phyloP scores from a whole-genome alignment of 2,113 vertebrate genomes.

The Poeciliopsis occidentalis region DNA sequence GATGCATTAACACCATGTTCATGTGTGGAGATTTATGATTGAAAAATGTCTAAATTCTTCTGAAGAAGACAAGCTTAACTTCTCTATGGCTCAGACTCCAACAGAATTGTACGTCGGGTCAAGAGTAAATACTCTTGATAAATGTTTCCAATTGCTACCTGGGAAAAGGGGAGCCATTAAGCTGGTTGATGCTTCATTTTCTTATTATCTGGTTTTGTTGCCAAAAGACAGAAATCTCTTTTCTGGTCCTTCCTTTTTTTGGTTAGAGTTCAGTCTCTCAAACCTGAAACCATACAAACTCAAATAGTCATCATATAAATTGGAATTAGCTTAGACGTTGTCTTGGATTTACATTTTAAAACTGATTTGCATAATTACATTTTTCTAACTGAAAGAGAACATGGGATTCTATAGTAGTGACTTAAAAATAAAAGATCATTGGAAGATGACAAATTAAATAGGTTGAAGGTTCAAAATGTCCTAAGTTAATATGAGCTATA shows the following conservation, averaged over 20 bases:
- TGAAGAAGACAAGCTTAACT: slow-evolving; percentile 42
- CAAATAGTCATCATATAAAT: not conserved
- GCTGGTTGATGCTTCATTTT: slow-evolving; percentile 18
- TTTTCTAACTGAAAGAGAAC: not conserved
- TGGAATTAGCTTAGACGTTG: not conserved
- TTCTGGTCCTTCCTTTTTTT: not conserved
- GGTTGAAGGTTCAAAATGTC: not conserved
- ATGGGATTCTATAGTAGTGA: not conserved
- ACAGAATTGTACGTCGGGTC: slow-evolving; percentile 13
- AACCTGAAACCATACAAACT: not conserved
- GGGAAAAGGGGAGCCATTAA: not conserved
- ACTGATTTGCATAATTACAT: not conserved
- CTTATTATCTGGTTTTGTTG: slow-evolving; percentile 16
- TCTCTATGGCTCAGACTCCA: not conserved
- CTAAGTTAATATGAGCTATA: not conserved
- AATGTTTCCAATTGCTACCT: slow-evolving; percentile 22
- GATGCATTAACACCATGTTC: not conserved
- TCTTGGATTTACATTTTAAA: not conserved
- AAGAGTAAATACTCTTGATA: slow-evolving; percentile 27
- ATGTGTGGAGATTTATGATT: slow-evolving; percentile 28
- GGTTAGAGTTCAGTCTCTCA: not conserved
- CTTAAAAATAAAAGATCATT: not conserved
- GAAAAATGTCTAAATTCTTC: slow-evolving; percentile 36
- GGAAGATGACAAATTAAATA: not conserved
- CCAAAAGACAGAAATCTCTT: not conserved